A percentile compares a stretch with the other conserved stretches of the same genome.
Conservation (phyloP, 2,888 invertebrate genomes). For the Nemotelus pantherinus region DNA sequence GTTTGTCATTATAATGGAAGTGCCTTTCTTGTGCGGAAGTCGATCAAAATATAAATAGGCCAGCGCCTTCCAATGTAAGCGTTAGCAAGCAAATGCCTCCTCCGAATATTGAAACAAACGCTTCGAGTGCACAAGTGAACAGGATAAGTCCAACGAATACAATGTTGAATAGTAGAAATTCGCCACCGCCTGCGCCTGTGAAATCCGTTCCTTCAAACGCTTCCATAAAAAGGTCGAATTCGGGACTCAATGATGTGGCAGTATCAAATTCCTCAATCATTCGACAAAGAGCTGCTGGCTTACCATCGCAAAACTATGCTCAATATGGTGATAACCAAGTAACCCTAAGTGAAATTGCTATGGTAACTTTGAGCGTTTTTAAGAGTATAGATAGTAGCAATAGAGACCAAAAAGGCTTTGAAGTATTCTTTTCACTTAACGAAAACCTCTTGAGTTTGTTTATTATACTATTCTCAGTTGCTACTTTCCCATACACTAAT, state of each 20-base stretch:
- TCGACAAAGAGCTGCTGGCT: slow-evolving; percentile 19
- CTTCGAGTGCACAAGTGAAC: not conserved
- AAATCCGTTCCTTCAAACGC: not conserved
- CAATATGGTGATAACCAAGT: slow-evolving; percentile 11
- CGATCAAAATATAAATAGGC: not conserved
- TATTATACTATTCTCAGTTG: no score
- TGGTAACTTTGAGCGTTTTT: not conserved
- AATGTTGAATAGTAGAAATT: not conserved
- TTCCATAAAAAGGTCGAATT: not conserved
- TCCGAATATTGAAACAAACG: not conserved
- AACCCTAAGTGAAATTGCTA: not conserved
- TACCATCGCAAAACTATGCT: slow-evolving; percentile 11
- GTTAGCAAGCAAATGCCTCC: not conserved
- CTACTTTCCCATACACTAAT: no score
- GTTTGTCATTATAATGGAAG: not conserved
- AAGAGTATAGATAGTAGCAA: not conserved
- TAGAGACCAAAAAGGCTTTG: no score
- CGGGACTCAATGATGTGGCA: not conserved
- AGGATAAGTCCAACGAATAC: not conserved
- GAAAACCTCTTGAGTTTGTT: not conserved
- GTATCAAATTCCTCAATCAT: not conserved
- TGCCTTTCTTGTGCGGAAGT: slow-evolving; percentile 1
- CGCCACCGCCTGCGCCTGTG: not conserved
- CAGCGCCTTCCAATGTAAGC: not conserved
- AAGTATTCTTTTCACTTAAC: not conserved